A percentile compares a stretch with the other conserved stretches of the same genome.
phyloP scores from a whole-genome alignment of 2,797 vertebrate genomes.

The Notoglanidium macrostoma region DNA sequence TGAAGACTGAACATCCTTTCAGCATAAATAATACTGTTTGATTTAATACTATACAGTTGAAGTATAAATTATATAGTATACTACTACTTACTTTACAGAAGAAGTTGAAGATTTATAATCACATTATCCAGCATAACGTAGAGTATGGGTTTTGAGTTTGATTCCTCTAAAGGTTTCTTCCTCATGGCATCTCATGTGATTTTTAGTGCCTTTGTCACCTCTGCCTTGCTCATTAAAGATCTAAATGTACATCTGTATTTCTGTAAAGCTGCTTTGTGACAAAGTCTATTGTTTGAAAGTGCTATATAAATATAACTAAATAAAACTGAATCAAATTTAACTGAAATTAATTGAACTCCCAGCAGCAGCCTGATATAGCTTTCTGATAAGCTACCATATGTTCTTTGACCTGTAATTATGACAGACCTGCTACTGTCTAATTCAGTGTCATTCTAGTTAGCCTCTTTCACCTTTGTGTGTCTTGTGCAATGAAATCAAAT shows the following conservation, averaged over 20 bases:
- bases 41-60: neutral
- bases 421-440: neutral
- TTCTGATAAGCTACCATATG: constrained; percentile 6
- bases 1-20: neutral
- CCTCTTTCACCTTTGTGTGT: neutral
- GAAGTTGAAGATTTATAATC: neutral
- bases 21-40: neutral
- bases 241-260: neutral
- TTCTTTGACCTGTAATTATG: neutral
- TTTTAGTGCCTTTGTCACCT: neutral
- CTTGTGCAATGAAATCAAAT: neutral
- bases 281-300: neutral
- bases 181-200: neutral
- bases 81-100: neutral
- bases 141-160: neutral
- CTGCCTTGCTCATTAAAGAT: neutral
- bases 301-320: neutral
- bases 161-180: neutral
- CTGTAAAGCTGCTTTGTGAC: neutral
- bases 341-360: neutral
- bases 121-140: neutral
- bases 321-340: neutral
- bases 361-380: neutral
- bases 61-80: neutral
- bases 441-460: neutral